A percentile compares a stretch with the other conserved stretches of the same genome.
Conservation (phyloP, 2,888 invertebrate genomes). For the Lottia gigantea region DNA sequence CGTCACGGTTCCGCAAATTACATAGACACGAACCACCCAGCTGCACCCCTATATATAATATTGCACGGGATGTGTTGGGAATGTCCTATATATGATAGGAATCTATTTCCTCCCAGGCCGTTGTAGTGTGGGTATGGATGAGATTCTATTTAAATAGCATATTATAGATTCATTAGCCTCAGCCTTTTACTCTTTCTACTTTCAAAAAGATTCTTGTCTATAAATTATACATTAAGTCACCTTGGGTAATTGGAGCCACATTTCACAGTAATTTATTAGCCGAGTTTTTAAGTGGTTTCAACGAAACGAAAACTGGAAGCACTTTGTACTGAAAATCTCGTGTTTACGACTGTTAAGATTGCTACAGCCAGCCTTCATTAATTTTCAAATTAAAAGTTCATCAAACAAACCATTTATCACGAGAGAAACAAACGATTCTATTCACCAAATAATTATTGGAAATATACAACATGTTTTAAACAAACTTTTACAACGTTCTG, state of each 20-base stretch:
- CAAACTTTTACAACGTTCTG: too few relatives aligned
- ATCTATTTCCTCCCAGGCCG: too few relatives aligned
- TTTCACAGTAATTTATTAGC: neutral
- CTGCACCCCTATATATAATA: too few relatives aligned
- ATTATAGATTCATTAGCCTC: neutral
- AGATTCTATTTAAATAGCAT: neutral
- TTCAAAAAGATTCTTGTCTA: neutral
- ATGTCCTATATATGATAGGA: too few relatives aligned
- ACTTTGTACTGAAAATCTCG: slow-evolving; percentile 7
- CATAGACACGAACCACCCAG: too few relatives aligned
- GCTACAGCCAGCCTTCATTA: slow-evolving; percentile 1
- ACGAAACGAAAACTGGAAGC: slow-evolving; percentile 3
- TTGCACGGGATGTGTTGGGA: too few relatives aligned
- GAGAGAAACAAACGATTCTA: neutral
- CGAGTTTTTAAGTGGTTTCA: neutral
- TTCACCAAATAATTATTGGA: neutral
- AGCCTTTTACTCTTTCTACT: neutral
- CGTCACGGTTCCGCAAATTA: too few relatives aligned
- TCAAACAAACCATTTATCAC: neutral
- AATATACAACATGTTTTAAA: too few relatives aligned
- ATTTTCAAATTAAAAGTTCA: slow-evolving; percentile 11
- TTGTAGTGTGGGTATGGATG: too few relatives aligned
- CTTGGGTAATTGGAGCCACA: neutral
- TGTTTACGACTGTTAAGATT: slow-evolving; percentile 1
- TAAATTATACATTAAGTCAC: slow-evolving; percentile 8